phyloP scores from a whole-genome alignment of 1,140 invertebrate genomes.

The Onthophagus taurus region DNA sequence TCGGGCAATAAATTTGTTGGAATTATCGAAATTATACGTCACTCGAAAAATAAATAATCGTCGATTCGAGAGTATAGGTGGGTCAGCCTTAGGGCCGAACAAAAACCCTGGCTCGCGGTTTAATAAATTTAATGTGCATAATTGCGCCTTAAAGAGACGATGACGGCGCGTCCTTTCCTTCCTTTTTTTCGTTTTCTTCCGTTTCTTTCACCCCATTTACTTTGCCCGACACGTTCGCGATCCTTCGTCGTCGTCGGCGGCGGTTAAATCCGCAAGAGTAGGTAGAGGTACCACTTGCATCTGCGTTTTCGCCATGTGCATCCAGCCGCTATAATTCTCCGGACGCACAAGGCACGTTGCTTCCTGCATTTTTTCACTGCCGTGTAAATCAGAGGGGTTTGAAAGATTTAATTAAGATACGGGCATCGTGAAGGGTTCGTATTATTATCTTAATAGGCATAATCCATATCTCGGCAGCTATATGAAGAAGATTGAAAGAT shows the following conservation, averaged over 20 bases:
- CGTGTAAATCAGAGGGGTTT: too few relatives aligned
- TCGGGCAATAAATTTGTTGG: too few relatives aligned
- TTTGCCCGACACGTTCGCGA: neutral
- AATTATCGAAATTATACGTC: conserved; percentile 6
- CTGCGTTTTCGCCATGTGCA: neutral
- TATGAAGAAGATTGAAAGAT: too few relatives aligned
- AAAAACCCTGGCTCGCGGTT: neutral
- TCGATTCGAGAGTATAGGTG: too few relatives aligned
- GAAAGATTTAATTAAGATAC: too few relatives aligned
- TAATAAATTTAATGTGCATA: conserved; percentile 9
- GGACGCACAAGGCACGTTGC: too few relatives aligned
- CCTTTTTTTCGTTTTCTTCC: too few relatives aligned
- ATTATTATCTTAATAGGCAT: too few relatives aligned
- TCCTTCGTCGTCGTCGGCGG: neutral
- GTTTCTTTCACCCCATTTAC: conserved; percentile 2
- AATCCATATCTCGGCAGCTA: too few relatives aligned
- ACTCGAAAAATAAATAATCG: conserved; percentile 3
- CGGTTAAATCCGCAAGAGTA: neutral
- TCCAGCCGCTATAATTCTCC: too few relatives aligned
- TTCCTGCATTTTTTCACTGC: too few relatives aligned
- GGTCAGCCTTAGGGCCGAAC: neutral
- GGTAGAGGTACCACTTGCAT: neutral
- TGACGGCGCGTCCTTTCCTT: neutral
- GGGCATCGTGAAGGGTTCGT: too few relatives aligned
- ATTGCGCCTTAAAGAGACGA: conserved; percentile 5